phyloP scores from a whole-genome alignment of 2,797 vertebrate species.

The Gephyroberyx darwinii region DNA sequence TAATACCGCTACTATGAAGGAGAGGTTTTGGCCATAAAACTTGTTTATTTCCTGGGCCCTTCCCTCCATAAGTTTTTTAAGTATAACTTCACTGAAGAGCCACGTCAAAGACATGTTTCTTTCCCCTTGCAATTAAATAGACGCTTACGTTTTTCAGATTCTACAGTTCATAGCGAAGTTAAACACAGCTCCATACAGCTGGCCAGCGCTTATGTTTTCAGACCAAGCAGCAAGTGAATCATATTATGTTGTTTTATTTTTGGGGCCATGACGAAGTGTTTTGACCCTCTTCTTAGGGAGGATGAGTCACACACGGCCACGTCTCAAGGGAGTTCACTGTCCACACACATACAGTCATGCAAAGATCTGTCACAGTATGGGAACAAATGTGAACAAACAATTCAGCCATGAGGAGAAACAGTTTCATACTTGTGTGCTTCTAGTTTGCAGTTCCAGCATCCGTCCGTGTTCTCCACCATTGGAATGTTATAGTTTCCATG shows the following conservation, averaged over 20 bases:
- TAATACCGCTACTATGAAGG: slow-evolving; percentile 8
- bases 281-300: background rate
- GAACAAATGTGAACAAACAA: slow-evolving; percentile 27
- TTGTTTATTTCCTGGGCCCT: background rate
- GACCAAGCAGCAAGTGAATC: slow-evolving; percentile 10
- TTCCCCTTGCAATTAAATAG: background rate
- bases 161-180: background rate
- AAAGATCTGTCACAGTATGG: slow-evolving; percentile 9
- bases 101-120: slow-evolving; percentile 17
- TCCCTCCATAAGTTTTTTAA: background rate
- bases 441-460: background rate
- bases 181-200: background rate
- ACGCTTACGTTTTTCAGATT: background rate
- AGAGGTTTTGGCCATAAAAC: background rate
- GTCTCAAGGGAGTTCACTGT: slow-evolving; percentile 43
- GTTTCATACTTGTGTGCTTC: background rate
- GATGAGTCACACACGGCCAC: slow-evolving; percentile 58
- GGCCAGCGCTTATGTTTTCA: background rate
- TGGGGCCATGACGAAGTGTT: slow-evolving; percentile 12
- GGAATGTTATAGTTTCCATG: background rate
- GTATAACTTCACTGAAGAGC: background rate
- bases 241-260: slow-evolving; percentile 49
- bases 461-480: background rate
- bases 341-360: slow-evolving; percentile 29
- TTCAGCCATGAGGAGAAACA: background rate